phyloP scores from a whole-genome alignment of 2,797 vertebrate species.

The Pseudopleuronectes americanus region DNA sequence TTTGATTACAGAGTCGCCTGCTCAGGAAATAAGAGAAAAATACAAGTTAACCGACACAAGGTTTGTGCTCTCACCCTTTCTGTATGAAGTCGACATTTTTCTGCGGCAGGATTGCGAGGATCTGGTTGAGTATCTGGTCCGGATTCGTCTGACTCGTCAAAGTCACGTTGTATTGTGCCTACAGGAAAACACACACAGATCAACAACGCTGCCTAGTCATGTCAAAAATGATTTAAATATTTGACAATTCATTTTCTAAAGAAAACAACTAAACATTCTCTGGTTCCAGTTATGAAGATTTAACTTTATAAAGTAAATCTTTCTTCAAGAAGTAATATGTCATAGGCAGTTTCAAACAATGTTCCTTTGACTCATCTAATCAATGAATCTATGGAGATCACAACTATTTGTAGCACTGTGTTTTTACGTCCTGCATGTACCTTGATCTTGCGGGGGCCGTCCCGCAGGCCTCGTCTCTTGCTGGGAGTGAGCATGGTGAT shows the following conservation, averaged over 20 bases:
- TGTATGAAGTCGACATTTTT: constrained; percentile 92
- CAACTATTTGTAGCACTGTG: too few species aligned
- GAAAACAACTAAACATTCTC: background rate
- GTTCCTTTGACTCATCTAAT: too few species aligned
- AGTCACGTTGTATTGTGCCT: constrained; percentile 97
- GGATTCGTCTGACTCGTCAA: constrained; percentile 89
- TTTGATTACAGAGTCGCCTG: background rate
- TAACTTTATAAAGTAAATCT: too few species aligned
- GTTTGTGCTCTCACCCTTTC: constrained; percentile 87
- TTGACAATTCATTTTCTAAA: background rate
- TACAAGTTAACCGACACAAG: background rate
- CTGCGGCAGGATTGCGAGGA: constrained; percentile 87
- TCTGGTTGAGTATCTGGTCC: constrained; percentile 90
- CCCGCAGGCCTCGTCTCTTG: constrained; percentile 86
- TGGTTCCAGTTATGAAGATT: too few species aligned
- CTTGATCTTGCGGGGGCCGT: constrained; percentile 89
- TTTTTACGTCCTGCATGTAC: constrained; percentile 75
- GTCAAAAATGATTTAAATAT: background rate
- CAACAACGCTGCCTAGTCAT: background rate
- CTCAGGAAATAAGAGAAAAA: background rate
- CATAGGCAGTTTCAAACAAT: too few species aligned
- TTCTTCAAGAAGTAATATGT: too few species aligned
- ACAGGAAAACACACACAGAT: constrained; percentile 5
- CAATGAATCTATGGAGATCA: too few species aligned
- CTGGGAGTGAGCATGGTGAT: constrained; percentile 94